These are phyloP conservation scores for Adelges cooleyi DNA, from an alignment of 1,140 invertebrate species.

Conservation along the genomic window DNA sequence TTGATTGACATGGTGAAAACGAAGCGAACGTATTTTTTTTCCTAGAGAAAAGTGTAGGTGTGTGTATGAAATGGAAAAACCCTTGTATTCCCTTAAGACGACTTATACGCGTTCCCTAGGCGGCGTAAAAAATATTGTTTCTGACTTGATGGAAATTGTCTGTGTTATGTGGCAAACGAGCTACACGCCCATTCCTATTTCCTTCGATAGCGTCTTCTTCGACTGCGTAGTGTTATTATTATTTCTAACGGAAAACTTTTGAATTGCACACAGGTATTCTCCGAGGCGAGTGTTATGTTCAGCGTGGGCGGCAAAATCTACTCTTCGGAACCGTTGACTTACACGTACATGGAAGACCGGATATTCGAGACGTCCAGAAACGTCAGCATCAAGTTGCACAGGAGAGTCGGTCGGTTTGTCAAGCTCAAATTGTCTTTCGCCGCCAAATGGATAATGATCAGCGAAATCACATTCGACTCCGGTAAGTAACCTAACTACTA, in stretches of 20 bases:
- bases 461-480: slow-evolving; percentile 72
- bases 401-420: slow-evolving; percentile 69
- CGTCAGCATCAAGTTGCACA: slow-evolving; percentile 70
- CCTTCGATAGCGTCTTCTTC: too few relatives aligned
- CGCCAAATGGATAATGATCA: slow-evolving; percentile 77
- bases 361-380: slow-evolving; percentile 72
- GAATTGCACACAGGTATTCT: slow-evolving; percentile 53
- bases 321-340: slow-evolving; percentile 59
- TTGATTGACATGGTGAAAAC: too few relatives aligned
- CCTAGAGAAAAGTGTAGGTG: too few relatives aligned
- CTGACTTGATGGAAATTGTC: too few relatives aligned
- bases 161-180: too few relatives aligned
- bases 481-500: slow-evolving; percentile 43
- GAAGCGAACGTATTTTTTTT: too few relatives aligned
- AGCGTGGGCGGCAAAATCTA: slow-evolving; percentile 69
- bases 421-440: slow-evolving; percentile 70
- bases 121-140: too few relatives aligned
- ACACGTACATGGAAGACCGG: slow-evolving; percentile 62
- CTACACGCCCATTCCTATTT: too few relatives aligned
- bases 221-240: too few relatives aligned
- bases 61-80: too few relatives aligned
- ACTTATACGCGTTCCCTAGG: too few relatives aligned
- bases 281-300: slow-evolving; percentile 64
- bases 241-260: not conserved
- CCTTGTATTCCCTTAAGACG: too few relatives aligned